These are phyloP conservation scores for Heterotilapia buettikoferi DNA, from an alignment of 2,113 vertebrate species.

Conservation along the genomic window DNA sequence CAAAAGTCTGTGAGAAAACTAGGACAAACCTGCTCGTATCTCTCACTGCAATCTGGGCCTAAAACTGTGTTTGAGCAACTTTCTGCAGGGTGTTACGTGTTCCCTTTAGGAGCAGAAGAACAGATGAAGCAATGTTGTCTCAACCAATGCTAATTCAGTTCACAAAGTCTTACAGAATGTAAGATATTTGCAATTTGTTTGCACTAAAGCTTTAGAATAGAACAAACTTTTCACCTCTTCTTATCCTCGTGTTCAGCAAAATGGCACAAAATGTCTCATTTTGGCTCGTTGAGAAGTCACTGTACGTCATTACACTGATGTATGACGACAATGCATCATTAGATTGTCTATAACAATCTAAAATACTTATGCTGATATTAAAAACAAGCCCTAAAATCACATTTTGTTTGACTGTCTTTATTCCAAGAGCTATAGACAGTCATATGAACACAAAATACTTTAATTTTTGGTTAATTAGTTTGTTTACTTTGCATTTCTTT, in stretches of 20 bases:
- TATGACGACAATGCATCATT: not conserved
- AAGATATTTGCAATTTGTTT: not conserved
- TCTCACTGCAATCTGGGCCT: not conserved
- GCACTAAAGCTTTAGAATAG: not conserved
- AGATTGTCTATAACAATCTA: not conserved
- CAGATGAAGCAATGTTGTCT: slow-evolving; percentile 9
- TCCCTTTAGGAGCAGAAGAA: not conserved
- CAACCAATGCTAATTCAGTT: not conserved
- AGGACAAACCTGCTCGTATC: slow-evolving; percentile 26
- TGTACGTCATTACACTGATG: not conserved
- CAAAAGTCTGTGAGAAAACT: slow-evolving; percentile 46
- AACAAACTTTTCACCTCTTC: not conserved
- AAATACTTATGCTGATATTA: not conserved
- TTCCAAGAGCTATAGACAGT: not conserved
- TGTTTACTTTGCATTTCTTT: not conserved
- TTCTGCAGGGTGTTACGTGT: not conserved
- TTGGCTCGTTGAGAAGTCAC: not conserved
- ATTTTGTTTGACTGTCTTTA: not conserved
- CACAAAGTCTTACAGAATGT: not conserved
- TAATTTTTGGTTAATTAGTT: not conserved
- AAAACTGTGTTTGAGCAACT: slow-evolving; percentile 11
- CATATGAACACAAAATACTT: not conserved
- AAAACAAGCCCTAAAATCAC: not conserved
- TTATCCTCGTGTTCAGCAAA: not conserved
- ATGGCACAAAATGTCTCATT: not conserved